A percentile compares a stretch with the other conserved stretches of the same genome.
phyloP scores from a whole-genome alignment of 1,140 invertebrate species.

The Caenorhabditis remanei region DNA sequence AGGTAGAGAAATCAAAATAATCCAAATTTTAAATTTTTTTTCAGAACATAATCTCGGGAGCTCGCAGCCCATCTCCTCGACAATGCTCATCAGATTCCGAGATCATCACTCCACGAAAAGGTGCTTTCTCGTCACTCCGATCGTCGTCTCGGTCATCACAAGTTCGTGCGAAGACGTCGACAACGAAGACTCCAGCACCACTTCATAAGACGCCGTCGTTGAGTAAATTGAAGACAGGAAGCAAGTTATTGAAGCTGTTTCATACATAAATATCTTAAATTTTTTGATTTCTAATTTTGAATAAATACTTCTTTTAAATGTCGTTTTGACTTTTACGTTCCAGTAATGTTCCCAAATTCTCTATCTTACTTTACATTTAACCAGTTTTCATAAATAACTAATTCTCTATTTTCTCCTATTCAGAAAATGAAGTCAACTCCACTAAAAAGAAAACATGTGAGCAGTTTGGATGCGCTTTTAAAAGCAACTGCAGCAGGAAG shows the following conservation, averaged over 20 bases:
- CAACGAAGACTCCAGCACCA: slow-evolving; percentile 58
- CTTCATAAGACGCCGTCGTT: slow-evolving; percentile 63
- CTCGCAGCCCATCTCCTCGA: slow-evolving; percentile 62
- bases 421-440: slow-evolving; percentile 4
- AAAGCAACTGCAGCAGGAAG: slow-evolving; percentile 41
- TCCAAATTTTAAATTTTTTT: neutral
- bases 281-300: too few species aligned
- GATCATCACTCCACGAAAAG: slow-evolving; percentile 64
- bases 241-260: slow-evolving; percentile 65
- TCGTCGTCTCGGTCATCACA: slow-evolving; percentile 57
- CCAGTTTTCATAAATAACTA: neutral
- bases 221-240: slow-evolving; percentile 64
- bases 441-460: slow-evolving; percentile 22
- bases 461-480: slow-evolving; percentile 32
- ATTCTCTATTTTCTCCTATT: neutral
- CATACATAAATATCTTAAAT: slow-evolving; percentile 39
- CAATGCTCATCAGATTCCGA: slow-evolving; percentile 65
- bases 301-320: too few species aligned
- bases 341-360: too few species aligned
- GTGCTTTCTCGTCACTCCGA: slow-evolving; percentile 59
- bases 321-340: too few species aligned
- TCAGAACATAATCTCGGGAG: slow-evolving; percentile 59
- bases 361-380: too few species aligned
- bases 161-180: slow-evolving; percentile 57
- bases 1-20: neutral